Conservation (phyloP, 2,797 vertebrate genomes). For the Poeciliopsis turneri region DNA sequence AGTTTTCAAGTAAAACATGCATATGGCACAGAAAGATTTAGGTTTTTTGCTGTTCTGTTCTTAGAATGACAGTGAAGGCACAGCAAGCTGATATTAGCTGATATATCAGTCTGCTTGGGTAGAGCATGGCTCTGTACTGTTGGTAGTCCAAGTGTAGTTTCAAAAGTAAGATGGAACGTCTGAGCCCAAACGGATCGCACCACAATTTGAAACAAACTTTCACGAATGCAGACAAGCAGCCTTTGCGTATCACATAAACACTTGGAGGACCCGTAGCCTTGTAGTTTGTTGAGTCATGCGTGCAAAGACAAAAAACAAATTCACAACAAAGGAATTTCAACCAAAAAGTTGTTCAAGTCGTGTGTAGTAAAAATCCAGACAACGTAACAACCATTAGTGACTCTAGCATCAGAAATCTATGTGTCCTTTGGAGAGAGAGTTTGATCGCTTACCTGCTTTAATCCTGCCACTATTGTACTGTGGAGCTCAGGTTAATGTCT, state of each 20-base stretch:
- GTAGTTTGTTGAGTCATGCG: background rate
- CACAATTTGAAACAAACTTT: constrained; percentile 32
- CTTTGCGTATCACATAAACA: background rate
- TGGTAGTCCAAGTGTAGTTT: background rate
- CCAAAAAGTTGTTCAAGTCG: background rate
- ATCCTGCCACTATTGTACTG: background rate
- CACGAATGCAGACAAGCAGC: constrained; percentile 9
- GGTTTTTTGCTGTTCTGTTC: background rate
- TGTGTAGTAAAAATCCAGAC: background rate
- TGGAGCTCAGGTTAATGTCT: background rate
- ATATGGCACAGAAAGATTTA: background rate
- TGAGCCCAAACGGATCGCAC: background rate
- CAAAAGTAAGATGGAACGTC: background rate
- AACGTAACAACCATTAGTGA: background rate
- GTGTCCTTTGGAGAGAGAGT: background rate
- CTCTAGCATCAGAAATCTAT: background rate
- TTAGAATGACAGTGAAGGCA: background rate
- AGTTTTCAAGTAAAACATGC: background rate
- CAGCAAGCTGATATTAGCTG: background rate
- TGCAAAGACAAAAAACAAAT: background rate
- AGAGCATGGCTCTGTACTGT: background rate
- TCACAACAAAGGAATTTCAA: constrained; percentile 9
- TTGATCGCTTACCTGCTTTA: background rate
- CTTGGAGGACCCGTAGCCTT: background rate
- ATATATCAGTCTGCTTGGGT: background rate